Evolutionary conservation across 2,113 vertebrate species (phyloP).

Genomic region (Sylvilagus bachmani): DNA sequence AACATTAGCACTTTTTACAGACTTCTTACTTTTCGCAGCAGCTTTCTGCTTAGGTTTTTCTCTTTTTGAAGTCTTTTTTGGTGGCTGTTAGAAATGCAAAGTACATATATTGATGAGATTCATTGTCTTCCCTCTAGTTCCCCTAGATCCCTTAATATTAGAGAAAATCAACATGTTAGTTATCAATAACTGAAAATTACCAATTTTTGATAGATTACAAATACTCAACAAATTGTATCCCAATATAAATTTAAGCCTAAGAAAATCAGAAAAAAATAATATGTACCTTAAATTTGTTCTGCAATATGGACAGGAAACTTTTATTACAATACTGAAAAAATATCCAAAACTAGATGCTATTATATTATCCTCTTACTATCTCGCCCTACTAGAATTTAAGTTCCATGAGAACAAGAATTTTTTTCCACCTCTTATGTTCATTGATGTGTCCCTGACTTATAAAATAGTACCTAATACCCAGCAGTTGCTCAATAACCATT

Average conservation of each 20-base stretch:
- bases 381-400: background rate
- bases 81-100: constrained; percentile 87
- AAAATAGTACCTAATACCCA: background rate
- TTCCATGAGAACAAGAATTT: background rate
- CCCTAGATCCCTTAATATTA: background rate
- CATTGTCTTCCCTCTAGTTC: background rate
- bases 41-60: constrained; percentile 88
- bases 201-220: background rate
- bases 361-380: background rate
- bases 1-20: constrained; percentile 91
- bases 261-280: background rate
- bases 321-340: background rate
- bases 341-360: background rate
- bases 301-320: background rate
- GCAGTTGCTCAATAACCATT: background rate
- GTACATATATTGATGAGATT: constrained; percentile 6
- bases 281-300: background rate
- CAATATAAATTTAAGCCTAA: background rate
- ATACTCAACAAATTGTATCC: constrained; percentile 6
- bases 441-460: background rate
- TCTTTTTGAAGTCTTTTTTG: constrained; percentile 91
- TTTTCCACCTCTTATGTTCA: background rate
- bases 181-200: background rate
- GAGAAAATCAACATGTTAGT: background rate
- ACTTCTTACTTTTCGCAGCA: constrained; percentile 88